Percentiles rank a stretch among this genome's conserved stretches.
Conservation (phyloP, 2,113 vertebrate species). For the Hemichromis elongatus region DNA sequence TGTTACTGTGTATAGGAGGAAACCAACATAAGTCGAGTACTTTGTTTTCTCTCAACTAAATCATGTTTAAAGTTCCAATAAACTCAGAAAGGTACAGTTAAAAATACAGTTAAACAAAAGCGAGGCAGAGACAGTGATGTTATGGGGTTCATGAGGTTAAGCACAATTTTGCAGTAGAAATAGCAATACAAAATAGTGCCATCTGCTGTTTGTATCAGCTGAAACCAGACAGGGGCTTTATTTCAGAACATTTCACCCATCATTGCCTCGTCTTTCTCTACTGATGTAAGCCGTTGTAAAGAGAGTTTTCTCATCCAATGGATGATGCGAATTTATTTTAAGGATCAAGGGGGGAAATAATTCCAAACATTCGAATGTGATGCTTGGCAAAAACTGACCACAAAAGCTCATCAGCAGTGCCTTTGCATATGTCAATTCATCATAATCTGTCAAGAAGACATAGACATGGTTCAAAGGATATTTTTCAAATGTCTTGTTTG, state of each 20-base stretch:
- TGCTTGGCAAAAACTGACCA: not conserved
- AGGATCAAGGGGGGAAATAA: not conserved
- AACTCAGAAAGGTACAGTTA: not conserved
- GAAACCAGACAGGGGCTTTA: not conserved
- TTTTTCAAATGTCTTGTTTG: not conserved
- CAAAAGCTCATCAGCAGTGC: not conserved
- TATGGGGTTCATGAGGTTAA: not conserved
- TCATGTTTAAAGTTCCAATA: not conserved
- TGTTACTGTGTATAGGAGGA: not conserved
- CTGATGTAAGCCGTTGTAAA: not conserved
- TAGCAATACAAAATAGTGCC: not conserved
- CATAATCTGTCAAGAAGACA: not conserved
- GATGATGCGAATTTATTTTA: not conserved
- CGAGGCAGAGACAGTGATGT: not conserved
- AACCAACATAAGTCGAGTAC: not conserved
- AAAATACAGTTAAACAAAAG: not conserved
- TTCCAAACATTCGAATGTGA: not conserved
- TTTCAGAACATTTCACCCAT: not conserved
- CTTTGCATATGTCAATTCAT: not conserved
- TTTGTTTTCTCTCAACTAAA: not conserved
- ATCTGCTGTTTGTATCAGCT: not conserved
- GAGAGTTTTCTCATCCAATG: not conserved
- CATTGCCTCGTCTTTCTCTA: not conserved
- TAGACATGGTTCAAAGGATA: not conserved
- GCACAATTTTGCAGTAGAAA: not conserved